Conservation (phyloP, 2,113 vertebrate species). For the Barnardius zonarius region DNA sequence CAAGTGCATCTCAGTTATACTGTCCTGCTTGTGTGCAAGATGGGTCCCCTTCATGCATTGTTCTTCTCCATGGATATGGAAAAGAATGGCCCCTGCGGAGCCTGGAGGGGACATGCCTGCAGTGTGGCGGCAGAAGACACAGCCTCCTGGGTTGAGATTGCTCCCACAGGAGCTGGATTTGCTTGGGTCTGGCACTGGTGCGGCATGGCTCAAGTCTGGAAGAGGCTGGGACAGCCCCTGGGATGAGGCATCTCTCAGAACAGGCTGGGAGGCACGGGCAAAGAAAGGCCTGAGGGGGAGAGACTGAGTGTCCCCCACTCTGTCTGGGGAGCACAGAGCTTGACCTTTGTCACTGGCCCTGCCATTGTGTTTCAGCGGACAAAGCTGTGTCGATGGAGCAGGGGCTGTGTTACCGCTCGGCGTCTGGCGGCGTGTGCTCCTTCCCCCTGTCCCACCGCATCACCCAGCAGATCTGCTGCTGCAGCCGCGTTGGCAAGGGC, state of each 20-base stretch:
- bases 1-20: neutral
- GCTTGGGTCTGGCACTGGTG: neutral
- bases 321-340: neutral
- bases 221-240: neutral
- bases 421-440: conserved; percentile 76
- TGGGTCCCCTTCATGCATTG: neutral
- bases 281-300: neutral
- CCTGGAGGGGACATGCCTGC: neutral
- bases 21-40: neutral
- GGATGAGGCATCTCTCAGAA: neutral
- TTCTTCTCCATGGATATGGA: neutral
- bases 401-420: conserved; percentile 84
- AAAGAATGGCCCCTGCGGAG: neutral
- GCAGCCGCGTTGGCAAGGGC: conserved; percentile 95
- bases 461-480: conserved; percentile 99
- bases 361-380: conserved; percentile 82
- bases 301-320: neutral
- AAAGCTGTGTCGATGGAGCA: conserved; percentile 87
- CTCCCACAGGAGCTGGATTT: neutral
- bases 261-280: neutral
- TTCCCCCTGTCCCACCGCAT: conserved; percentile 88
- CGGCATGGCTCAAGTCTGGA: neutral
- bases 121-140: neutral
- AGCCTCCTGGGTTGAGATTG: neutral
- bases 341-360: neutral